These are phyloP conservation scores for Mesoclemmys tuberculata DNA, from an alignment of 2,113 vertebrate genomes.

Conservation along the genomic window DNA sequence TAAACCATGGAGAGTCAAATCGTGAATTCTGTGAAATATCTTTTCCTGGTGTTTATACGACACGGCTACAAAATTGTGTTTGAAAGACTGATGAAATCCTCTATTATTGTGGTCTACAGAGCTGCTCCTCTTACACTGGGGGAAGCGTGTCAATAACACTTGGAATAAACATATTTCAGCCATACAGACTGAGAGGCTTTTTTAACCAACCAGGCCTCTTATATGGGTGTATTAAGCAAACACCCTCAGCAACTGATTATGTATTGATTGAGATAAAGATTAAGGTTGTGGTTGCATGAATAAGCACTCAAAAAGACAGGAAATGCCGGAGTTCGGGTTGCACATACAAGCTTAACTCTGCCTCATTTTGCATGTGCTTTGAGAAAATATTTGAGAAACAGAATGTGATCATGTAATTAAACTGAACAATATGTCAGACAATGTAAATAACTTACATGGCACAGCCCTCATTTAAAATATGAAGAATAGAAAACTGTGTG, in stretches of 20 bases:
- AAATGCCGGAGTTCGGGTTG: not conserved
- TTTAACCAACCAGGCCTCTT: not conserved
- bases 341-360: not conserved
- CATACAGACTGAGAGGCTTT: not conserved
- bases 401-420: not conserved
- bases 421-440: not conserved
- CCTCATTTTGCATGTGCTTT: not conserved
- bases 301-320: not conserved
- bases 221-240: not conserved
- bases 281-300: not conserved
- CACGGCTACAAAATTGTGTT: not conserved
- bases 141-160: not conserved
- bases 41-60: constrained; percentile 40
- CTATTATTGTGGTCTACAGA: not conserved
- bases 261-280: not conserved
- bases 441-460: not conserved
- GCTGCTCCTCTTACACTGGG: not conserved
- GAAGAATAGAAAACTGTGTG: too few species aligned
- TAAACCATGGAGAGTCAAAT: not conserved
- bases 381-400: not conserved
- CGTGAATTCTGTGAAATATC: not conserved
- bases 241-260: not conserved
- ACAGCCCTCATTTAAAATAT: not conserved
- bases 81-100: not conserved
- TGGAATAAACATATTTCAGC: not conserved